Conservation (phyloP, 2,113 vertebrate genomes). For the Pelmatolapia mariae region DNA sequence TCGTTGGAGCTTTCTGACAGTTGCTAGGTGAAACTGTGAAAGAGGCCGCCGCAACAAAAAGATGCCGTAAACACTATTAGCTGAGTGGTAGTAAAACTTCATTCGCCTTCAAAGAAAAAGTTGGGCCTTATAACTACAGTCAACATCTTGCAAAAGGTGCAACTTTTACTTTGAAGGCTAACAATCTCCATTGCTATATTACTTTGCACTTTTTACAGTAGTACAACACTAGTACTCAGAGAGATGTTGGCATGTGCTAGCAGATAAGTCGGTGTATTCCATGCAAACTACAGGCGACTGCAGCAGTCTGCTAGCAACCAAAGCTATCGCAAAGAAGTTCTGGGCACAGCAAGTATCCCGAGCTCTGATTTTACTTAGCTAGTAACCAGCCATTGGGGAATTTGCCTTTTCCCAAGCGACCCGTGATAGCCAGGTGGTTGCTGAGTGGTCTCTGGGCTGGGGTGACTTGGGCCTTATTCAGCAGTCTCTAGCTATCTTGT, state of each 20-base stretch:
- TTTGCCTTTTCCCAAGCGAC: background rate
- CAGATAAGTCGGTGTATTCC: background rate
- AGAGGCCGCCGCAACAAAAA: background rate
- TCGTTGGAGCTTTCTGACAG: background rate
- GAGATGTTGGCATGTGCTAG: background rate
- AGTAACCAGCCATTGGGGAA: background rate
- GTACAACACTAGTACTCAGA: background rate
- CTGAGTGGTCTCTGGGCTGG: background rate
- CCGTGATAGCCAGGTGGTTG: background rate
- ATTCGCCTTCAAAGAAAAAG: background rate
- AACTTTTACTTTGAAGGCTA: background rate
- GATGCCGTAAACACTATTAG: background rate
- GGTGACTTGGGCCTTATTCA: background rate
- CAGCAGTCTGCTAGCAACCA: background rate
- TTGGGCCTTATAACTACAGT: background rate
- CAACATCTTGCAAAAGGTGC: background rate
- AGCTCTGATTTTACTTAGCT: background rate
- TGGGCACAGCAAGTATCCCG: background rate
- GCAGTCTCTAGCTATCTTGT: background rate
- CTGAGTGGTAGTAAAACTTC: background rate
- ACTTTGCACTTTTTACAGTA: background rate
- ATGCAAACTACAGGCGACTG: background rate
- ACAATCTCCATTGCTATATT: background rate
- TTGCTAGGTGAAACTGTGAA: background rate
- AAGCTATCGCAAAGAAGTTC: background rate